Evolutionary conservation across 2,888 invertebrate species (phyloP).

Genomic region (Ennomos fuscantarius): DNA sequence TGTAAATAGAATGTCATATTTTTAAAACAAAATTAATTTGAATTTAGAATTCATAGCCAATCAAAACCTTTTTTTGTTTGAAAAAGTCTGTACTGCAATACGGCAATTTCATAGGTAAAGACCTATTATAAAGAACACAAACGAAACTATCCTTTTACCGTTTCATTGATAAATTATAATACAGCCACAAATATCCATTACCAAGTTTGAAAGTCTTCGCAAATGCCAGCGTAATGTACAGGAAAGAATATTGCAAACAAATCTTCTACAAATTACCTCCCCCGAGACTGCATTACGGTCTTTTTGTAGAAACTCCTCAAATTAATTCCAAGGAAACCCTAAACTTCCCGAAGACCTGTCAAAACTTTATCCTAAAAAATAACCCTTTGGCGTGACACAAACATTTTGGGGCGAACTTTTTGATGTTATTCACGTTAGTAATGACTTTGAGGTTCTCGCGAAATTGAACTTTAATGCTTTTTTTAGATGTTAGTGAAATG

Average conservation of each 20-base stretch:
- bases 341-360: conserved; percentile 41
- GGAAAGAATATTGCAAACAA: conserved; percentile 23
- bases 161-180: conserved; percentile 7
- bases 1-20: too few species aligned
- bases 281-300: conserved; percentile 25
- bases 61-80: too few species aligned
- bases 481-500: conserved; percentile 20
- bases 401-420: conserved; percentile 24
- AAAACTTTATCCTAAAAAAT: conserved; percentile 45
- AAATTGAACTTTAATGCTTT: conserved; percentile 25
- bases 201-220: conserved; percentile 12
- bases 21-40: too few species aligned
- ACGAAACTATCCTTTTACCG: too few species aligned
- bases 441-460: conserved; percentile 18
- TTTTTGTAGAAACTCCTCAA: conserved; percentile 27
- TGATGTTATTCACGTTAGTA: conserved; percentile 17
- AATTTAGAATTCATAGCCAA: too few species aligned
- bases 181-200: conserved; percentile 8
- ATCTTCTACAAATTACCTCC: conserved; percentile 29
- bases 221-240: conserved; percentile 13
- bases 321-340: conserved; percentile 37
- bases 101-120: too few species aligned
- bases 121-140: too few species aligned
- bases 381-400: conserved; percentile 39
- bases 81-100: too few species aligned